These are phyloP conservation scores for Margarornis squamiger DNA, from an alignment of 2,797 vertebrate genomes.

Conservation along the genomic window DNA sequence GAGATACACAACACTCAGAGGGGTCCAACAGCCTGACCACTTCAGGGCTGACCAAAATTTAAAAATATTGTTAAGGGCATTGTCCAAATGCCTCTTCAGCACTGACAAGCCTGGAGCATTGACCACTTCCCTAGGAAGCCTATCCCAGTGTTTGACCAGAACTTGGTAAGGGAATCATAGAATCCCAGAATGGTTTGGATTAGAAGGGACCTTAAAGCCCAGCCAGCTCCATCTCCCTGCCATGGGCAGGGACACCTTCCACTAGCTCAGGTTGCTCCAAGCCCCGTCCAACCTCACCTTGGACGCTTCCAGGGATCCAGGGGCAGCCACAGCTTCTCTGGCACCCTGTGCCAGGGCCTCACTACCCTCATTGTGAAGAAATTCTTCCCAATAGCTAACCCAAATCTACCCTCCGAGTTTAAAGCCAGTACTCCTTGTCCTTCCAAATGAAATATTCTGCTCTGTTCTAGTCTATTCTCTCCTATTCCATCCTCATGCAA, in stretches of 20 bases:
- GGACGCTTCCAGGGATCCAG: neutral
- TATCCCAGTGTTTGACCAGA: neutral
- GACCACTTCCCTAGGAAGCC: neutral
- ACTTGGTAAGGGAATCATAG: neutral
- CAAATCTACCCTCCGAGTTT: neutral
- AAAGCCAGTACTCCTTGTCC: neutral
- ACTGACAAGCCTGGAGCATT: neutral
- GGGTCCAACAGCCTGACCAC: neutral
- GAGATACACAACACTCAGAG: neutral
- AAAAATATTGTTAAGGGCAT: neutral
- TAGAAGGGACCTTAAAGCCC: neutral
- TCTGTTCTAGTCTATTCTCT: neutral
- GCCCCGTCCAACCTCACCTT: neutral
- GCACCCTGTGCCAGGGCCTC: neutral
- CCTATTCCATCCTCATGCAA: no score
- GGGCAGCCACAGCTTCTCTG: neutral
- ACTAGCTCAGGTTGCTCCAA: accelerated
- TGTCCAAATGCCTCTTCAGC: neutral
- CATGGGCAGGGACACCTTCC: neutral
- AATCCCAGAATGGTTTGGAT: neutral
- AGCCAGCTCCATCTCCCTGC: neutral
- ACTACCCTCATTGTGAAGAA: neutral
- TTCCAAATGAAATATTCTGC: neutral
- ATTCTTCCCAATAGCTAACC: neutral
- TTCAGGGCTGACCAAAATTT: neutral